Conservation (phyloP, 2,888 invertebrate species). For the Zhuqinia jingwanae region DNA sequence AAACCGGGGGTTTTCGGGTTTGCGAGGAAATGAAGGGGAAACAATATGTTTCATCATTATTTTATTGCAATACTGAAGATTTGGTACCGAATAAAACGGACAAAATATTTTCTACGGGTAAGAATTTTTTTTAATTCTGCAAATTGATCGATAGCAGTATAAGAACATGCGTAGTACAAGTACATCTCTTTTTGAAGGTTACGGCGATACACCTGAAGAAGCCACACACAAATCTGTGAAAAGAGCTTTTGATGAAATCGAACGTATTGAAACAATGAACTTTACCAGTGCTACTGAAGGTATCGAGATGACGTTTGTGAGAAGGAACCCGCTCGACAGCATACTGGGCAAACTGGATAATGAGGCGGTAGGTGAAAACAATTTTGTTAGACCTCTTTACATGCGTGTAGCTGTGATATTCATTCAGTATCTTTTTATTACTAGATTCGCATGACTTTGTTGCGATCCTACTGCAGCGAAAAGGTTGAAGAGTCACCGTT, state of each 20-base stretch:
- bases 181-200: constrained; percentile 9
- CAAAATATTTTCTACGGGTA: constrained; percentile 67
- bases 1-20: constrained; percentile 49
- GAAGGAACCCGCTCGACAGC: constrained; percentile 31
- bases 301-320: constrained; percentile 24
- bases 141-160: background rate
- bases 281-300: background rate
- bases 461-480: constrained; percentile 40
- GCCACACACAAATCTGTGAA: constrained; percentile 65
- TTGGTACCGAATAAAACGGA: constrained; percentile 48
- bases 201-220: constrained; percentile 61
- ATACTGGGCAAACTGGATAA: constrained; percentile 35
- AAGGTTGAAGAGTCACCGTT: background rate
- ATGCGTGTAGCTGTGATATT: too few relatives aligned
- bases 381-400: background rate
- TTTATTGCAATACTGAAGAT: constrained; percentile 52
- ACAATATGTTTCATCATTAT: constrained; percentile 65
- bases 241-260: constrained; percentile 50
- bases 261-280: constrained; percentile 33
- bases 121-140: background rate
- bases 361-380: constrained; percentile 2
- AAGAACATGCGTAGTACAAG: too few relatives aligned
- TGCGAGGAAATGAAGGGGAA: constrained; percentile 65
- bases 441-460: constrained; percentile 46
- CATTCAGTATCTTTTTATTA: background rate